Evolutionary conservation across 2,888 invertebrate species (phyloP), one percentile per base, ranked within the genome.

Genomic region (Coenonympha arcania): DNA sequence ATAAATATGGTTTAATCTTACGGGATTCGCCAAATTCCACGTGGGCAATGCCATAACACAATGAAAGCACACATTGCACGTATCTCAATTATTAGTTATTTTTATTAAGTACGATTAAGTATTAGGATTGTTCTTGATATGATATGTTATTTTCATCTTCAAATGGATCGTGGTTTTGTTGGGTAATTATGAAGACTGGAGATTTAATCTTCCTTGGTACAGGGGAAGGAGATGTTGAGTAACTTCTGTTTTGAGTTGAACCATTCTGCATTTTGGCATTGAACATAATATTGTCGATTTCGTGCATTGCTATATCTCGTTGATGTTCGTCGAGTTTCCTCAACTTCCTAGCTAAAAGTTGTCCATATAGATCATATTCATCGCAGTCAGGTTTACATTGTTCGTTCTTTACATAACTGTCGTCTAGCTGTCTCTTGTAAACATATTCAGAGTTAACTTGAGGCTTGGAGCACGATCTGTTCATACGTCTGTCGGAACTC

Each of bases 261-360:
- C 58, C 54, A 18, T 63, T 69, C 46, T 76, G 68, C 70, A 79
- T 80, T 70, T 79, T 83, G 8, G 73, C 76, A 37, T 73, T 75
- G 63, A 81, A 84, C 73, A 84, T 76, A 30, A 84, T 74, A 51
- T 79, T 81, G 52, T 86, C 84, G 6, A 86, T 83, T 50, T 86
- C 83, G 45, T 85, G 82, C 84, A 85, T 84, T 3, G 79, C 78
- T 13, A 78, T 57, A 55, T 86, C 84, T 2, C 86, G 69, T 52
- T 84, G 78, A 22, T 72, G 70, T 59, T 84, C 85, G 36, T 83
- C 76, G 33, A 86, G 55, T 57, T 78, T 83, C 54, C 76, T 72
- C 37, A 87, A 58, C 58, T 85, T 87, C 52, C 78, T 85, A 1
- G 80, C 84, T 42, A 87, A 59, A 6, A 87, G 63, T 59, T 78